Evolutionary conservation across 2,888 invertebrate species (phyloP).

Genomic region (Andrena dorsata): DNA sequence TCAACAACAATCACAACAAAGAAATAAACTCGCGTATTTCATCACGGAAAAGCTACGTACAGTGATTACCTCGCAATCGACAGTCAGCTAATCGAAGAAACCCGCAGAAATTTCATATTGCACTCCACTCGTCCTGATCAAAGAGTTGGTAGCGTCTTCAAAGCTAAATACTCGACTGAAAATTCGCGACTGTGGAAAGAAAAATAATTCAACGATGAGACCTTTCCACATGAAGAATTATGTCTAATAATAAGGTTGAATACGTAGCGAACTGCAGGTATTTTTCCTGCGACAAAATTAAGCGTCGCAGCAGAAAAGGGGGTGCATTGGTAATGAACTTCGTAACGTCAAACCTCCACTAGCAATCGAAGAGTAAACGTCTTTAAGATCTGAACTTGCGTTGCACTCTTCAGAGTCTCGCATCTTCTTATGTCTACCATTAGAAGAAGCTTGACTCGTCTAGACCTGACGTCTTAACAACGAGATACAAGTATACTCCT

Average conservation of each 20-base stretch:
- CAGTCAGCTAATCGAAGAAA: too few relatives aligned
- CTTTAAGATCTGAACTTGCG: background rate
- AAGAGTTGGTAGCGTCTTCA: background rate
- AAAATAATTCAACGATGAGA: background rate
- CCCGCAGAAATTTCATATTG: background rate
- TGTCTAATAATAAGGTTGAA: background rate
- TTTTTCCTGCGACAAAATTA: background rate
- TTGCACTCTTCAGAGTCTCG: background rate
- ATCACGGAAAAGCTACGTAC: background rate
- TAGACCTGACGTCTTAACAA: too few relatives aligned
- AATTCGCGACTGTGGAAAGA: background rate
- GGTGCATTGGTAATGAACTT: conserved; percentile 19
- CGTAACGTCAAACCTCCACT: conserved; percentile 1
- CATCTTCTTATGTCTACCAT: background rate
- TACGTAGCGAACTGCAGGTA: background rate
- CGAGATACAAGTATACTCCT: too few relatives aligned
- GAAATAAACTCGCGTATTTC: conserved; percentile 2
- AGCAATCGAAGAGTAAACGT: background rate
- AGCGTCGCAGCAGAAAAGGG: background rate
- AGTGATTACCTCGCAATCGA: too few relatives aligned
- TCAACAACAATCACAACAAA: too few relatives aligned
- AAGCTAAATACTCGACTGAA: background rate
- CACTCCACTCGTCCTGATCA: background rate
- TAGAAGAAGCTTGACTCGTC: too few relatives aligned
- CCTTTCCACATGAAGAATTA: background rate